A percentile compares a stretch with the other conserved stretches of the same genome.
Conservation (phyloP, 2,888 invertebrate species). For the Xanthostigma xanthostigma region DNA sequence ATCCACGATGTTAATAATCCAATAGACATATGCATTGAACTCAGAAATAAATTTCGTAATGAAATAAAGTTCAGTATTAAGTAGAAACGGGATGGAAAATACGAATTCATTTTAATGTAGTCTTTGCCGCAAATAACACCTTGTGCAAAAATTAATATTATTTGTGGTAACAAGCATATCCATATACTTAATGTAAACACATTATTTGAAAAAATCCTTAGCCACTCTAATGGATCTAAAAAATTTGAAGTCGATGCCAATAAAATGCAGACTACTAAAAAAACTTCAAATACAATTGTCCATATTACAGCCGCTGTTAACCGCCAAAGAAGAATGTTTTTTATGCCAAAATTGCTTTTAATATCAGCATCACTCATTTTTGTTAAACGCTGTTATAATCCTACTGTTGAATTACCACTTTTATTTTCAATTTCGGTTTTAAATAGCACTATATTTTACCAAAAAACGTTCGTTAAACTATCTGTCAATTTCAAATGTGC, state of each 20-base stretch:
- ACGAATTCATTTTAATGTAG: slow-evolving; percentile 43
- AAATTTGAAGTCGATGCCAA: slow-evolving; percentile 44
- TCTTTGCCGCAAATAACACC: slow-evolving; percentile 57
- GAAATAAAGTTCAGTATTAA: slow-evolving; percentile 47
- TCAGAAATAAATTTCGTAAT: slow-evolving; percentile 39
- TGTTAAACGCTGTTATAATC: neutral
- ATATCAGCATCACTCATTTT: neutral
- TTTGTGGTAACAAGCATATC: slow-evolving; percentile 46
- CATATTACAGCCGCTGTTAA: slow-evolving; percentile 31
- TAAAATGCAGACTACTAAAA: slow-evolving; percentile 22
- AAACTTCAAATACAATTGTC: slow-evolving; percentile 24
- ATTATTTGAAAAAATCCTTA: slow-evolving; percentile 40
- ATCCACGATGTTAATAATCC: slow-evolving; percentile 54
- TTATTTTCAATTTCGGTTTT: too few species aligned
- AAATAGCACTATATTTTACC: too few species aligned
- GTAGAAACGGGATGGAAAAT: slow-evolving; percentile 49
- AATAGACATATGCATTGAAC: slow-evolving; percentile 41
- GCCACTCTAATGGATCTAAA: slow-evolving; percentile 49
- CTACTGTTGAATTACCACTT: too few species aligned
- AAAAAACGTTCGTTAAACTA: too few species aligned
- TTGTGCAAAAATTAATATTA: slow-evolving; percentile 48
- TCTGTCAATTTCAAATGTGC: too few species aligned
- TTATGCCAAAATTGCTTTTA: slow-evolving; percentile 31
- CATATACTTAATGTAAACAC: slow-evolving; percentile 48
- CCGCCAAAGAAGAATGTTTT: slow-evolving; percentile 40